Evolutionary conservation across 2,113 vertebrate species (phyloP), one percentile per base, ranked within the genome.

Genomic region (Labeo catla): DNA sequence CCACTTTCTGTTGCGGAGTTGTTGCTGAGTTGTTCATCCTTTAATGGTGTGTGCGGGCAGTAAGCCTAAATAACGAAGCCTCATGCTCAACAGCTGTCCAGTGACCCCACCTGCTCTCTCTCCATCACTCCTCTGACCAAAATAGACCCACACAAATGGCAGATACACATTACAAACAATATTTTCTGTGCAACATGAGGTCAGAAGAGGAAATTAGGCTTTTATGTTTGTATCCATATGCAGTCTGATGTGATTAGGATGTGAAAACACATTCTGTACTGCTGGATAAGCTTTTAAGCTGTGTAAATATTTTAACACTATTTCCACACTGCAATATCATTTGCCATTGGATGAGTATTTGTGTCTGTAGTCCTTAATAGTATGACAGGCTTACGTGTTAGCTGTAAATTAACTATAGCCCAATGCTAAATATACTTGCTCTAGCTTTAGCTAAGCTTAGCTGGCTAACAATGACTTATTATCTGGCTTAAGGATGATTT

Each of bases 81-180:
- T 72, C 61, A 49, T 72, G 72, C 28, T 73, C 43, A 54, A 77
- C 83, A 83, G 88, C 88, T 87, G 86, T 89, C 80, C 83, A 57
- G 52, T 84, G 65, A 85, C 47, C 54, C 86, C 86, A 89, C 88
- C 86, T 87, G 84, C 86, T 87, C 57, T 83, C 84, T 83, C 78
- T 76, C 85, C 83, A 79, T 87, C 86, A 89, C 74, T 85, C 70
- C 76, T 84, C 47, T 23, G 81, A 39, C 84, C 77, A 87, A 89
- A 89, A 89, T 89, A 89, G 86, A 19, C 57, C 68, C 45, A 21
- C 70, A 86, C 65, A 72, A 77, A 49, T 79, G n/a, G 57, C 84
- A 78, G 76, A 63, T 16, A 10, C 65, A 59, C 21, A 21, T 63
- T 81, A 65, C 39, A 76, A 86, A 86, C 57, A 52, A 77, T 16